These are phyloP conservation scores for Drosophila subquinaria DNA, from an alignment of 2,888 invertebrate species.

Conservation along the genomic window DNA sequence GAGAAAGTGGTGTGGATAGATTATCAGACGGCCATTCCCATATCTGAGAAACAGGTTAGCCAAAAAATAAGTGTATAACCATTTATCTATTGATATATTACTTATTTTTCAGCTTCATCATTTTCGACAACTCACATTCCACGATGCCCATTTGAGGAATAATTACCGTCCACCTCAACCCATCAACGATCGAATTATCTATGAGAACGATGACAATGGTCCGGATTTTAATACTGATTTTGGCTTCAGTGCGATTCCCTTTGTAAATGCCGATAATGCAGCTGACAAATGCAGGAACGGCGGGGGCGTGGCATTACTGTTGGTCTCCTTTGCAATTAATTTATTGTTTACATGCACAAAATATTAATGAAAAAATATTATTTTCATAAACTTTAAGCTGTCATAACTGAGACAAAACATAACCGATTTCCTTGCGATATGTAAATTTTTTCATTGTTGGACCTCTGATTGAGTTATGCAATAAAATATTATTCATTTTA, in stretches of 20 bases:
- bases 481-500: too few species aligned
- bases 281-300: not conserved
- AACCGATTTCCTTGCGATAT: too few species aligned
- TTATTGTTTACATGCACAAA: not conserved
- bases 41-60: slow-evolving; percentile 89
- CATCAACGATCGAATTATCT: slow-evolving; percentile 89
- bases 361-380: not conserved
- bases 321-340: not conserved
- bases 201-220: slow-evolving; percentile 24
- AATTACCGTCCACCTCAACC: slow-evolving; percentile 94
- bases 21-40: slow-evolving; percentile 89
- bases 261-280: slow-evolving; percentile 40
- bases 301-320: slow-evolving; percentile 4
- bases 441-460: too few species aligned
- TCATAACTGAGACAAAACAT: too few species aligned
- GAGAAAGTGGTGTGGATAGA: slow-evolving; percentile 96
- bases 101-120: slow-evolving; percentile 89
- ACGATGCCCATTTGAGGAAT: slow-evolving; percentile 89
- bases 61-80: not conserved
- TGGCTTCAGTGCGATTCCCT: slow-evolving; percentile 14
- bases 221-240: too few species aligned
- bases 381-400: too few species aligned
- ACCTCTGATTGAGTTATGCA: too few species aligned
- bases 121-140: slow-evolving; percentile 89
- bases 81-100: not conserved